These are phyloP conservation scores for Choloepus hoffmanni DNA, from an alignment of 2,113 vertebrate species.

Conservation along the genomic window DNA sequence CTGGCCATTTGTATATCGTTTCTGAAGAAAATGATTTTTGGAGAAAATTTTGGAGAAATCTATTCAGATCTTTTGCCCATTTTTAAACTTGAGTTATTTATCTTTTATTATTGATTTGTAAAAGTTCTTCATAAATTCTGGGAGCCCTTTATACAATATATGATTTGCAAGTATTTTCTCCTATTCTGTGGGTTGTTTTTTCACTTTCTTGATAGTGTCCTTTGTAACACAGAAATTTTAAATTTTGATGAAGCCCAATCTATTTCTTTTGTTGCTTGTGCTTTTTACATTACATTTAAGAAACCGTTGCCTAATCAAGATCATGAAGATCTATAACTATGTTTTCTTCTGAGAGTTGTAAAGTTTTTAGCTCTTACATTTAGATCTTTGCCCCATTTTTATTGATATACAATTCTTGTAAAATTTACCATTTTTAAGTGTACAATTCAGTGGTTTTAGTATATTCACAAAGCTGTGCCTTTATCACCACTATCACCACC, in stretches of 20 bases:
- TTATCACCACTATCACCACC: too few species aligned
- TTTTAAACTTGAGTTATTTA: not conserved
- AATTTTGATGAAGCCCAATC: not conserved
- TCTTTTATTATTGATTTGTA: not conserved
- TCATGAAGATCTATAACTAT: not conserved
- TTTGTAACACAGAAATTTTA: not conserved
- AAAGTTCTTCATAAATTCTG: not conserved
- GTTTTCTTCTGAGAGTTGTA: too few species aligned
- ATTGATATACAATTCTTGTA: too few species aligned
- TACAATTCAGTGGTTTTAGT: too few species aligned
- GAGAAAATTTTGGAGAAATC: not conserved
- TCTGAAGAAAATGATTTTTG: not conserved
- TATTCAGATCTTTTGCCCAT: not conserved
- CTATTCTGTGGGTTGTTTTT: not conserved
- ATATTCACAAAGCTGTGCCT: too few species aligned
- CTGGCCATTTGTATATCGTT: not conserved
- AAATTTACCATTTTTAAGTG: too few species aligned
- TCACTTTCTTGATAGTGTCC: not conserved
- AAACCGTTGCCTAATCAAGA: not conserved
- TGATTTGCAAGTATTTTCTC: not conserved
- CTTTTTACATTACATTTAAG: not conserved
- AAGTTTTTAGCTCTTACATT: too few species aligned
- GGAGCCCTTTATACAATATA: not conserved
- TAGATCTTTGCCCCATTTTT: too few species aligned
- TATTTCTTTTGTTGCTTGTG: not conserved